Evolutionary conservation across 2,113 vertebrate genomes (phyloP).

Genomic region (Odontophorus gujanensis): DNA sequence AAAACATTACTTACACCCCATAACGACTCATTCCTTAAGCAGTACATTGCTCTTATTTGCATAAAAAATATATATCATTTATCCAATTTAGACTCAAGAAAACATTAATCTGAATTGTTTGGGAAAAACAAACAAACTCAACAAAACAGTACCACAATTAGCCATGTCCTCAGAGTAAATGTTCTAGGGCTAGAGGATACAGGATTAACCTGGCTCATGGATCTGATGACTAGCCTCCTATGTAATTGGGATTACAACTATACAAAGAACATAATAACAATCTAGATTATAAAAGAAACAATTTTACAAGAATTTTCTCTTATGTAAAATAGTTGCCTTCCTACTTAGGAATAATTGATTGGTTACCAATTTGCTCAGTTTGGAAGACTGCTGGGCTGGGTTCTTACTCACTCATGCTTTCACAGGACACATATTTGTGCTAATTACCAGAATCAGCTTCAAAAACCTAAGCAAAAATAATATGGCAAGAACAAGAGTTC

Average conservation of each 20-base stretch:
- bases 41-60: background rate
- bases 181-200: background rate
- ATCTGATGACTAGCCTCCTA: background rate
- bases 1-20: background rate
- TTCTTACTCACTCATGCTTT: background rate
- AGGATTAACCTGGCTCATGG: background rate
- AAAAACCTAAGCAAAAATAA: background rate
- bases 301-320: conserved; percentile 14
- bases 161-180: background rate
- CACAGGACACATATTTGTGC: background rate
- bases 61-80: background rate
- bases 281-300: background rate
- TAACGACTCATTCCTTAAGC: background rate
- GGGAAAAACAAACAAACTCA: background rate
- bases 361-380: background rate
- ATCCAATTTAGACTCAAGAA: background rate
- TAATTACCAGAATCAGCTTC: background rate
- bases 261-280: conserved; percentile 4
- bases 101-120: background rate
- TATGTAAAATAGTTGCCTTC: background rate
- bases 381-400: background rate
- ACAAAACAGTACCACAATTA: background rate
- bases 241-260: conserved; percentile 23
- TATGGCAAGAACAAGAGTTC: background rate
- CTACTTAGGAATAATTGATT: conserved; percentile 12